Evolutionary conservation across 2,888 invertebrate genomes (phyloP).

Genomic region (Serripes groenlandicus): DNA sequence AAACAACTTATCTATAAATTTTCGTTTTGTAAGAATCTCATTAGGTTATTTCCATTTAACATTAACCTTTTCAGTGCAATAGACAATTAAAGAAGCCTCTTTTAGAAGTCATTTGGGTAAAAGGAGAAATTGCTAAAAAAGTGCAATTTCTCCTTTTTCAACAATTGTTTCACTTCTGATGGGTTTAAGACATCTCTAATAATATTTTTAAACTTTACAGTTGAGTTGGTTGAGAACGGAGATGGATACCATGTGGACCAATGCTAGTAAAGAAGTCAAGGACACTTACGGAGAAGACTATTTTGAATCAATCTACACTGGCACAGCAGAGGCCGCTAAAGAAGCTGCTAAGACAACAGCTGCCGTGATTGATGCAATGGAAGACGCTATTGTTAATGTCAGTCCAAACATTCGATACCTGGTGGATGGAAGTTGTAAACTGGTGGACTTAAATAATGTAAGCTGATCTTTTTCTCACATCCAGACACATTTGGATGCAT

Average conservation of each 20-base stretch:
- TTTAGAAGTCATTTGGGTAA: too few species aligned
- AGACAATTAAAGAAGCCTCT: too few species aligned
- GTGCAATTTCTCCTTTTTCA: too few species aligned
- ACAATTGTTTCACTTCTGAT: too few species aligned
- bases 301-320: constrained; percentile 57
- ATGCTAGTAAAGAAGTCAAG: constrained; percentile 70
- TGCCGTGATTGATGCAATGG: constrained; percentile 77
- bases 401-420: constrained; percentile 73
- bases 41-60: too few species aligned
- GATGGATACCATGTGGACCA: constrained; percentile 69
- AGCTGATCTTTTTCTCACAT: too few species aligned
- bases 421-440: constrained; percentile 73
- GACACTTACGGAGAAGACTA: constrained; percentile 72
- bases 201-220: constrained; percentile 39
- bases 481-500: too few species aligned
- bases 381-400: constrained; percentile 68
- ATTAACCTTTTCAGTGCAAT: too few species aligned
- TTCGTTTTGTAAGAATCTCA: too few species aligned
- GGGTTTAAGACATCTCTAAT: too few species aligned
- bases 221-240: constrained; percentile 64
- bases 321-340: constrained; percentile 51
- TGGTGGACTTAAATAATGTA: constrained; percentile 75
- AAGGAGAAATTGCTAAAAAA: too few species aligned
- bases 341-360: constrained; percentile 62
- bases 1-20: too few species aligned